Evolutionary conservation across 2,797 vertebrate genomes (phyloP), one percentile per base, ranked within the genome.

Genomic region (Ciconia nigra): DNA sequence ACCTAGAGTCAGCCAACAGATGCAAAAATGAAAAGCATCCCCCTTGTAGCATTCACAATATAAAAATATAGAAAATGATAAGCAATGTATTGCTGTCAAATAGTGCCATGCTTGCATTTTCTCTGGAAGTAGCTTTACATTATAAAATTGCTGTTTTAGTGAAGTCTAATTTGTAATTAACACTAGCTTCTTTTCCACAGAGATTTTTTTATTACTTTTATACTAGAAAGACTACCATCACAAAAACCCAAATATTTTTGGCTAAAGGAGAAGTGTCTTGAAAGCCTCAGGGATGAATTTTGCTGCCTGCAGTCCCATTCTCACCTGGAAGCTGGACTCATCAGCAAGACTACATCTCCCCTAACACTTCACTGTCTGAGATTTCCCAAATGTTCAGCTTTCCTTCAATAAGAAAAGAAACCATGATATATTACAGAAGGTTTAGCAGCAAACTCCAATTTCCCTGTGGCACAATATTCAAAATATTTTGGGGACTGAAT

Each of bases 401-500:
- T 7, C 28, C 47, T 59, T 78, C 24, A 46, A 1, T 41, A 52
- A 39, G 47, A 87, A 59, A 14, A 62, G 24, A 94, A 87, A 93
- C 10, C 11, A 47, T n/a, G 13, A 47, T 70, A 15, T 14, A 69
- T 78, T 67, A 67, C 1, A 13, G 51, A 59, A 78, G 33, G 17
- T 89, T 89, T 52, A 73, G 20, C 37, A 57, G 42, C 41, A 92
- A 89, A 83, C 37, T 86, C 61, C n/a, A 19, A 22, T 65, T 46
- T 94, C 76, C 57, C 51, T 12, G 24, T 46, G 22, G 74, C 52
- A 89, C 62, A 65, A 62, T 65, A 69, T 72, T 82, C 15, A 90
- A 91, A 96, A 89, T 91, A 93, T 87, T 89, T 91, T 22, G 41
- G 33, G 65, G 46, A 20, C 13, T n/a, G 63, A 73, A 85, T 88